A percentile compares a stretch with the other conserved stretches of the same genome.
Evolutionary conservation across 1,140 invertebrate species (phyloP).

Genomic region (Himalopsyche phryganea): DNA sequence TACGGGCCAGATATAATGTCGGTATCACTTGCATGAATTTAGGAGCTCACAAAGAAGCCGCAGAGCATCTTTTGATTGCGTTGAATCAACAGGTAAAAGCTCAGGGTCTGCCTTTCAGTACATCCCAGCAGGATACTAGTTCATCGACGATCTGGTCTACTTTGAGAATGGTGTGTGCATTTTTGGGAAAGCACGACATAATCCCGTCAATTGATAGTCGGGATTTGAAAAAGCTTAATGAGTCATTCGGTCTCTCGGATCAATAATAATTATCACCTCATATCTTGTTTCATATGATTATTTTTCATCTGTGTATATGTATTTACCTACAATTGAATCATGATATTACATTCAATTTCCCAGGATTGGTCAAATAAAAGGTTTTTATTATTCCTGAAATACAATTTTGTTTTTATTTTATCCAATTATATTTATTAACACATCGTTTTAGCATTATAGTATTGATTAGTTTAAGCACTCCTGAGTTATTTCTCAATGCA

Average conservation of each 20-base stretch:
- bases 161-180: conserved; percentile 81
- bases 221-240: conserved; percentile 63
- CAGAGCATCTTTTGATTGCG: conserved; percentile 90
- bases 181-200: conserved; percentile 81
- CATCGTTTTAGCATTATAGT: too few species aligned
- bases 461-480: too few species aligned
- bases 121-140: conserved; percentile 49
- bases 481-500: too few species aligned
- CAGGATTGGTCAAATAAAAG: conserved; percentile 21
- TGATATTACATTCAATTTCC: too few species aligned
- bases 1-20: conserved; percentile 94
- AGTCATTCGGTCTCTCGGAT: conserved; percentile 52
- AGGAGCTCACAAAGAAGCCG: conserved; percentile 90
- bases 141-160: conserved; percentile 95
- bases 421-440: too few species aligned
- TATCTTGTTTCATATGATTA: too few species aligned
- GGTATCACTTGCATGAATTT: conserved; percentile 97
- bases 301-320: too few species aligned
- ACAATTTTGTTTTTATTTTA: too few species aligned
- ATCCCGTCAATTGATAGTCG: conserved; percentile 70
- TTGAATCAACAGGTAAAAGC: conserved; percentile 89
- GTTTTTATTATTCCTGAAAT: too few species aligned
- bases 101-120: conserved; percentile 47
- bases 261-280: too few species aligned
- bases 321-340: too few species aligned